Evolutionary conservation across 2,797 vertebrate genomes (phyloP), one percentile per base, ranked within the genome.

Genomic region (Platalea minor): DNA sequence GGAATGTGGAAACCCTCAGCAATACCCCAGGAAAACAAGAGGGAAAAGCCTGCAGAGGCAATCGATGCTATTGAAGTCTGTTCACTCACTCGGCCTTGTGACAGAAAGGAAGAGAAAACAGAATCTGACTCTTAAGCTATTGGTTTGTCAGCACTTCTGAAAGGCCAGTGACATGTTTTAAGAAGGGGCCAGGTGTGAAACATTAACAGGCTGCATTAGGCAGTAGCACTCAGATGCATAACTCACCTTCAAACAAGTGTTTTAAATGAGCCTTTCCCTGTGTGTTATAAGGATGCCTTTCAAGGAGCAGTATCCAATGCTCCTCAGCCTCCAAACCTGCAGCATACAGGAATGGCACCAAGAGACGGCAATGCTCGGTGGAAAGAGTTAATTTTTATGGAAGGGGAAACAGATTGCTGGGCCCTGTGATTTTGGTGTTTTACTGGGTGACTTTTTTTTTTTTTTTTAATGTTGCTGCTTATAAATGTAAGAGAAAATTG

Each of bases 161-260:
- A 33, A 53, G 53, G 25, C 28, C 64, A 10, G 37, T 0, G 65
- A 28, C 19, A 0, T 3, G 31, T 1, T 28, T 28, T 23, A 25
- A 29, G 35, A 2, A 2, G 35, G 46, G 51, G 2, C 1, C 29
- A 59, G 63, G 43, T 28, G 43, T 5, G 41, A 37, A 7, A 43
- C 9, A 0, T 2, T 18, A 17, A 0, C 5, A 10, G 41, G 35
- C 4, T 0, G 2, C 0, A 0, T 1, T 23, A 29, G 29, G 17
- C 54, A 20, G 29, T 5, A 20, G 65, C 26, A 0, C 35, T n/a
- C 4, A 0, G 51, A 20, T 19, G 51, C 17, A 41, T 26, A 87
- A 87, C 84, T 69, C 1, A 0, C 41, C 25, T 13, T 7, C 39
- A 19, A 4, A 26, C 15, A 9, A 0, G 21, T n/a, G 17, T 20